These are phyloP conservation scores for Andrena fulva DNA, from an alignment of 2,888 invertebrate genomes.

Conservation along the genomic window DNA sequence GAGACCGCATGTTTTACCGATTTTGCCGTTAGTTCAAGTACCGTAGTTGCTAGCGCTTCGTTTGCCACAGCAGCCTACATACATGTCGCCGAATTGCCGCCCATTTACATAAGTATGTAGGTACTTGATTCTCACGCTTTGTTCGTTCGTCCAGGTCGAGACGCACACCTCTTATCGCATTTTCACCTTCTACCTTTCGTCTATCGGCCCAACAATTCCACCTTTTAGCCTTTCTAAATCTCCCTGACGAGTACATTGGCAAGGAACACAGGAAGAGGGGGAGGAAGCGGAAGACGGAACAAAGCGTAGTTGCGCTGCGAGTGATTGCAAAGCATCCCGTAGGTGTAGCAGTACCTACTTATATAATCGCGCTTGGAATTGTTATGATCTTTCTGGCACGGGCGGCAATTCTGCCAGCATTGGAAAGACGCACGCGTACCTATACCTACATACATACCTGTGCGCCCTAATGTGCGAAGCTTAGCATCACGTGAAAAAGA, in stretches of 20 bases:
- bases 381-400: background rate
- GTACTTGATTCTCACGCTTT: too few relatives aligned
- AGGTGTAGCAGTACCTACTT: background rate
- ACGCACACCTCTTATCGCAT: too few relatives aligned
- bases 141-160: too few relatives aligned
- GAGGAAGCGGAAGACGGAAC: background rate
- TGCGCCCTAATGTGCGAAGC: conserved; percentile 18
- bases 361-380: background rate
- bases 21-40: conserved; percentile 24
- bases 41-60: conserved; percentile 32
- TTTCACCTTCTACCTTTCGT: too few relatives aligned
- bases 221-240: too few relatives aligned
- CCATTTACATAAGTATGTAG: background rate
- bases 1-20: conserved; percentile 43
- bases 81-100: conserved; percentile 30
- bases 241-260: background rate
- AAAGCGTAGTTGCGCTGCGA: background rate
- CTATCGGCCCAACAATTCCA: too few relatives aligned
- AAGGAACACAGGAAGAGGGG: background rate
- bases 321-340: background rate
- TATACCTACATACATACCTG: too few relatives aligned
- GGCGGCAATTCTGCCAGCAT: conserved; percentile 45
- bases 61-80: conserved; percentile 31
- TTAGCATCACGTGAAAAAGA: conserved; percentile 31
- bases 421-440: conserved; percentile 38